A percentile compares a stretch with the other conserved stretches of the same genome.
phyloP scores from a whole-genome alignment of 2,888 invertebrate genomes.

The Onthophagus sagittarius region DNA sequence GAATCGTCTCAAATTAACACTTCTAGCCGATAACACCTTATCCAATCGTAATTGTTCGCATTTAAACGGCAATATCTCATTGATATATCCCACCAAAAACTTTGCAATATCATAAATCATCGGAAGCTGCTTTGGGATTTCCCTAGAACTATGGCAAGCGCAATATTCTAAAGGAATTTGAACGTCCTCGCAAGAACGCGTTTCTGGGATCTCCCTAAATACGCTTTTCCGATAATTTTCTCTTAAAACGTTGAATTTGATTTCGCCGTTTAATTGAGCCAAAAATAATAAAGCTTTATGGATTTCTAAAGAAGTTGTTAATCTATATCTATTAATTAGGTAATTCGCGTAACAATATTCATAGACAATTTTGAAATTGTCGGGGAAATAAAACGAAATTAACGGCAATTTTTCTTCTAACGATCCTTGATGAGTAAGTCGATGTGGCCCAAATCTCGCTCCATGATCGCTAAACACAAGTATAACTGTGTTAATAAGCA shows the following conservation, averaged over 20 bases:
- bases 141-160: constrained; percentile 70
- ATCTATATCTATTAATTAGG: constrained; percentile 59
- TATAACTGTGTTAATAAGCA: constrained; percentile 64
- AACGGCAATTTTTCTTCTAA: constrained; percentile 87
- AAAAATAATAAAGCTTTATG: constrained; percentile 75
- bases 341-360: constrained; percentile 62
- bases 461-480: constrained; percentile 88
- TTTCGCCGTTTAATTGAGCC: constrained; percentile 50
- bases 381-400: constrained; percentile 68
- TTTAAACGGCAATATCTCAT: constrained; percentile 53
- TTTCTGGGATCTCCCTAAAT: constrained; percentile 67
- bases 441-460: constrained; percentile 78
- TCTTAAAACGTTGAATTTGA: constrained; percentile 43
- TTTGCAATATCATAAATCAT: constrained; percentile 63
- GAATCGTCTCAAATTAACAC: too few relatives aligned
- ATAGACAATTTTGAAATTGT: constrained; percentile 64
- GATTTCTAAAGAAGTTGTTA: constrained; percentile 84
- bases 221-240: constrained; percentile 56
- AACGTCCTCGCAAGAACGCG: constrained; percentile 73
- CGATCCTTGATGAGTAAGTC: constrained; percentile 78
- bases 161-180: constrained; percentile 84
- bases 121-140: constrained; percentile 46
- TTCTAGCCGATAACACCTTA: too few relatives aligned
- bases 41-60: not conserved
- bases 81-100: constrained; percentile 59